Evolutionary conservation across 2,888 invertebrate genomes (phyloP).

Genomic region (Conomelus anceps): DNA sequence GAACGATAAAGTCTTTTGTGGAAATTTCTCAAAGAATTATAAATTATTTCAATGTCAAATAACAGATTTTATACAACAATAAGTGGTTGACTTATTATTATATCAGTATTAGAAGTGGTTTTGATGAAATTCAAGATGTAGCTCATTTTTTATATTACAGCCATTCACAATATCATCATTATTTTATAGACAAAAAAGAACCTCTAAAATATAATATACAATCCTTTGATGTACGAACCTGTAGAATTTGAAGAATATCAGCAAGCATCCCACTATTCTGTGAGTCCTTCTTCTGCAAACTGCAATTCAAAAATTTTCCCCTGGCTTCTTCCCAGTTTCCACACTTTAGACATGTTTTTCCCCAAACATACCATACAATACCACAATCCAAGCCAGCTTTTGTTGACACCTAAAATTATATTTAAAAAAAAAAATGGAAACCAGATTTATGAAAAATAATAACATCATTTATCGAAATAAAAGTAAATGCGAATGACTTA

Average conservation of each 20-base stretch:
- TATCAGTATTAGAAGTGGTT: too few relatives aligned
- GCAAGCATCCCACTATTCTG: constrained; percentile 25
- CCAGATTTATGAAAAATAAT: not conserved
- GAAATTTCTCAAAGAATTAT: too few relatives aligned
- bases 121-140: too few relatives aligned
- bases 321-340: constrained; percentile 72
- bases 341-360: constrained; percentile 70
- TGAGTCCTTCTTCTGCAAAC: constrained; percentile 42
- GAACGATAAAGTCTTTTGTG: too few relatives aligned
- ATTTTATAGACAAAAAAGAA: too few relatives aligned
- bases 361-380: constrained; percentile 82
- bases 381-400: constrained; percentile 74
- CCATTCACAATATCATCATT: not conserved
- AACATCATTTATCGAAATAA: too few relatives aligned
- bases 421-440: not conserved
- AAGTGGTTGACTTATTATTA: too few relatives aligned
- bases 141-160: not conserved
- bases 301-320: constrained; percentile 60
- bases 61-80: too few relatives aligned
- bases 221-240: constrained; percentile 11
- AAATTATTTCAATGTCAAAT: too few relatives aligned
- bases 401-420: constrained; percentile 57
- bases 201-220: not conserved
- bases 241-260: constrained; percentile 33
- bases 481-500: too few relatives aligned